Base-by-base conservation (phyloP, 2,113 vertebrate species). In the Pomatostomus ruficeps region DNA sequence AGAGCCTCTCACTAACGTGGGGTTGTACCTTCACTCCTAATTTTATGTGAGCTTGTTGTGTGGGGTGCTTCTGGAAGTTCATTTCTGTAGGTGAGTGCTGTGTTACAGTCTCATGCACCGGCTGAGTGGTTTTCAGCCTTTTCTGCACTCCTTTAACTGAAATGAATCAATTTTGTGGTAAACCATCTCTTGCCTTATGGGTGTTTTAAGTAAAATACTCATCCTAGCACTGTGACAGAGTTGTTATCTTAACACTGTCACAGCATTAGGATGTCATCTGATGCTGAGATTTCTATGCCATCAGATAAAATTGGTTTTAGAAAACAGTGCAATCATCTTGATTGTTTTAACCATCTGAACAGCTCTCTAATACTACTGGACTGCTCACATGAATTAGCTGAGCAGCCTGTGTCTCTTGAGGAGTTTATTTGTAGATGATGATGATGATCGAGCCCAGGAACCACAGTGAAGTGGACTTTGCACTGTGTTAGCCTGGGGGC, bases 11-110 rank as follows among this genome's bases (percentile, higher is more conserved):
- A 77, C 65, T 87, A 46, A 48, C 0, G 0, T 83, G 7, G 42
- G 52, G 17, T 54, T 58, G 65, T 75, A 40, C 38, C 76, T 92
- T 17, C 45, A 59, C 48, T 85, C 80, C 82, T 79, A 51, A 96
- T 97, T 97, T 91, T 94, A 33, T 52, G 79, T 77, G 46, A 89
- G 79, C 24, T 87, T 88, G 43, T 90, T 95, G 88, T 67, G 14
- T 76, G 80, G 85, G 67, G 71, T 97, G 72, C 89, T 93, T 97
- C 90, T 93, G 96, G 97, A 97, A 84, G 89, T 77, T 84, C 36
- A 8, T 85, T 93, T 93, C 35, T n/a, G 23, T 73, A 81, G 81
- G 75, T 81, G 61, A 91, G 62, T 87, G 49, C 24, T 9, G 57
- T 84, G 38, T 65, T 89, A n/a, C 0, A 48, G 18, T 54, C 38